Evolutionary conservation across 2,797 vertebrate species (phyloP).

Genomic region (Microctenopoma steveboyesi): DNA sequence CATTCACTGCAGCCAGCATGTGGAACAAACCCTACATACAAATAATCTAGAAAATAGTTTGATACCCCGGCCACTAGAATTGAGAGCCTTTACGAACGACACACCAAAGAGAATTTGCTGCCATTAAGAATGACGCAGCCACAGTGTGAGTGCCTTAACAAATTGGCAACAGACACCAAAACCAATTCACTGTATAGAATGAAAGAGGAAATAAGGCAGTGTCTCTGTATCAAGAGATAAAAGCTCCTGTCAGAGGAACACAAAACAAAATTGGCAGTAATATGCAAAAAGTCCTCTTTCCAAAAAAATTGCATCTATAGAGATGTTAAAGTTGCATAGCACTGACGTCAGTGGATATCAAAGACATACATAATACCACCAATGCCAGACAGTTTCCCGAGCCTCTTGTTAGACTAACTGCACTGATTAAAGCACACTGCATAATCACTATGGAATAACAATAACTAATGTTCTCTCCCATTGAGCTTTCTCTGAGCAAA

Average conservation of each 20-base stretch:
- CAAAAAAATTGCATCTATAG: conserved; percentile 23
- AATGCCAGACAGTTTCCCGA: conserved; percentile 9
- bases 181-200: conserved; percentile 37
- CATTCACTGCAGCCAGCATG: background rate
- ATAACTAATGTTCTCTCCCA: conserved; percentile 2
- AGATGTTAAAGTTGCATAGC: background rate
- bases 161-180: conserved; percentile 43
- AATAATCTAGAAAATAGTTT: conserved; percentile 19
- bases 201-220: conserved; percentile 1
- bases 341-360: conserved; percentile 14
- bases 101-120: conserved; percentile 2
- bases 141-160: conserved; percentile 34
- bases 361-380: conserved; percentile 12
- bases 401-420: conserved; percentile 23
- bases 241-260: conserved; percentile 41
- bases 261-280: conserved; percentile 41
- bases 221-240: conserved; percentile 25
- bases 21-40: conserved; percentile 19
- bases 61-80: conserved; percentile 18
- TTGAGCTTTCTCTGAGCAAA: conserved; percentile 23
- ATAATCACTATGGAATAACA: conserved; percentile 7
- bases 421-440: conserved; percentile 12
- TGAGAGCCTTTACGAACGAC: conserved; percentile 18
- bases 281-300: conserved; percentile 37
- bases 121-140: conserved; percentile 34